Evolutionary conservation across 2,113 vertebrate genomes (phyloP), one percentile per base, ranked within the genome.

Genomic region (Dicentrarchus labrax): DNA sequence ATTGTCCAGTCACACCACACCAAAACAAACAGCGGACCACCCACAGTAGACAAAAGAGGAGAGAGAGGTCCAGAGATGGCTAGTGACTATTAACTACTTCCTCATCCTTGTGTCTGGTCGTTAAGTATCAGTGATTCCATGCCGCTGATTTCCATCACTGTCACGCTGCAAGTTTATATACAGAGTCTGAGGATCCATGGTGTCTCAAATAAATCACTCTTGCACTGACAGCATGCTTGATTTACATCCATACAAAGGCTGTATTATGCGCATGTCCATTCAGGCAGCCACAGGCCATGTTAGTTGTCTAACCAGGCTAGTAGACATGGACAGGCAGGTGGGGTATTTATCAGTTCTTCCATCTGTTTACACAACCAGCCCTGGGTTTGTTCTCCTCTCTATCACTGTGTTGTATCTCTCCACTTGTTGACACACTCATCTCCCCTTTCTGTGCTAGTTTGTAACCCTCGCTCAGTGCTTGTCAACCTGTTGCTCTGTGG

Each of bases 21-120:
- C 92, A 95, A 94, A 93, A 94, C 91, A 95, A 95, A 95, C 90
- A 94, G 81, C 53, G 64, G 91, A 89, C 90, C 91, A 92, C 93
- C 86, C 93, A 91, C 88, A 60, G 90, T 70, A 81, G 68, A 93
- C 73, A 85, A 88, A 91, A 70, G 21, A 65, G 65, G 24, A 24
- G 50, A 47, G 66, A 68, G 76, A 54, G 39, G 45, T 54, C 53
- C 48, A 51, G 85, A 84, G 72, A 72, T 21, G 1, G 76, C 51
- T 15, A 24, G 30, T 64, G 43, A 82, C 78, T 72, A 84, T 81
- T 79, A 89, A 88, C 83, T 56, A 86, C 89, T 92, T 93, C 84
- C 90, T 88, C 51, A 30, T 87, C 13, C 57, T 47, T 17, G 68
- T 11, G 21, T 77, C 86, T 72, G 43, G 60, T 80, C 13, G 59